Evolutionary conservation across 2,113 vertebrate species (phyloP), one percentile per base, ranked within the genome.

Genomic region (Regulus satrapa): DNA sequence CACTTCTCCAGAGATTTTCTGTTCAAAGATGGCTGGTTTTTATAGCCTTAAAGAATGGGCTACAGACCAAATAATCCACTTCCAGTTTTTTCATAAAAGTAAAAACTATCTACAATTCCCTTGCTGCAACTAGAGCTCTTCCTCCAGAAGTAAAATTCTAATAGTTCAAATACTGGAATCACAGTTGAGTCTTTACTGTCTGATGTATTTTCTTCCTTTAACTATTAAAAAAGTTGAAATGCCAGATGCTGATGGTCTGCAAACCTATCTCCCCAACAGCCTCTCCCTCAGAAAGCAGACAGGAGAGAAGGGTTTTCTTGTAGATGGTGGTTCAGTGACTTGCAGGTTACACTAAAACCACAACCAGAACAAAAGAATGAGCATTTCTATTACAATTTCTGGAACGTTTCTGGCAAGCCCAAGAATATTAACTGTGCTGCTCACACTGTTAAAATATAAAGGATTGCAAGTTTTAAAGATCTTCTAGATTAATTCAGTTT

Each of bases 181-280:
- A 48, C 23, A 45, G 36, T 18, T 64, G 67, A 61, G 45, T 49
- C 55, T 69, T 83, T 28, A 67, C 25, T 49, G 23, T 25, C 31
- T 58, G 69, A 48, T 38, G 23, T 15, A 25, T 24, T 34, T 80
- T 10, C 40, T 72, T 46, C 36, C 51, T 76, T 58, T 29, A 76
- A 32, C 49, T 49, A 31, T 14, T 76, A 19, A 28, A 69, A 51
- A 56, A 52, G 3, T 8, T 61, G 48, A 4, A 18, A 38, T 25
- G 26, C 34, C 55, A 91, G 64, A 34, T 40, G n/a, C n/a, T 63
- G 52, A 72, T 36, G 18, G 56, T 8, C 32, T 34, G 46, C 21
- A 77, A 71, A 63, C 0, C 0, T 12, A 41, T 46, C 14, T 62
- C 71, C 31, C 48, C 36, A 85, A 25, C 0, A 68, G 36, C 18